Evolutionary conservation across 2,797 vertebrate genomes (phyloP).

Genomic region (Anabacerthia variegaticeps): DNA sequence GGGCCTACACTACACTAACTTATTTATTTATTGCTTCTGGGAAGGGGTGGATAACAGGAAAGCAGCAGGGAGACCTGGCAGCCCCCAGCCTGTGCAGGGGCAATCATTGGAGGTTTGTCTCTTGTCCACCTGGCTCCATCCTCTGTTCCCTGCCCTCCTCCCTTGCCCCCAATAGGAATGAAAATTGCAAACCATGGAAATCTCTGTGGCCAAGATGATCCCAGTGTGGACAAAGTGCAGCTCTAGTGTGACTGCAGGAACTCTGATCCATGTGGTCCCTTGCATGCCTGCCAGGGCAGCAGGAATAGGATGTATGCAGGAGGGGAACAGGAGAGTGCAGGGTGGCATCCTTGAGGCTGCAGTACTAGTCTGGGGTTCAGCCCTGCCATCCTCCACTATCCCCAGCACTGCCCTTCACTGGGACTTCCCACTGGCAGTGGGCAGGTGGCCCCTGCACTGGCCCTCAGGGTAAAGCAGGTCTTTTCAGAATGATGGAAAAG

Average conservation of each 20-base stretch:
- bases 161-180: neutral
- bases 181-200: neutral
- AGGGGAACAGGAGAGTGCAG: neutral
- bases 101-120: neutral
- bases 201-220: neutral
- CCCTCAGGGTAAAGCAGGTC: neutral
- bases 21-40: constrained; percentile 68
- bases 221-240: neutral
- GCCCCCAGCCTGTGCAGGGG: neutral
- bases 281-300: neutral
- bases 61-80: neutral
- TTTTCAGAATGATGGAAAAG: neutral
- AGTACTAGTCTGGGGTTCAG: accelerated
- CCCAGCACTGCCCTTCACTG: accelerated
- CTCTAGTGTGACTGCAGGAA: neutral
- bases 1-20: constrained; percentile 43
- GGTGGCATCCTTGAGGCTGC: neutral
- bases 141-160: neutral
- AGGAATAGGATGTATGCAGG: neutral
- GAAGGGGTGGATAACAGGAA: neutral
- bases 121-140: neutral
- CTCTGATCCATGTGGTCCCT: neutral
- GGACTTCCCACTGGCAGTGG: neutral
- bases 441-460: neutral
- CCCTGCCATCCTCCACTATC: neutral